Evolutionary conservation across 2,888 invertebrate genomes (phyloP).

Genomic region (Amphiduros pacificus): DNA sequence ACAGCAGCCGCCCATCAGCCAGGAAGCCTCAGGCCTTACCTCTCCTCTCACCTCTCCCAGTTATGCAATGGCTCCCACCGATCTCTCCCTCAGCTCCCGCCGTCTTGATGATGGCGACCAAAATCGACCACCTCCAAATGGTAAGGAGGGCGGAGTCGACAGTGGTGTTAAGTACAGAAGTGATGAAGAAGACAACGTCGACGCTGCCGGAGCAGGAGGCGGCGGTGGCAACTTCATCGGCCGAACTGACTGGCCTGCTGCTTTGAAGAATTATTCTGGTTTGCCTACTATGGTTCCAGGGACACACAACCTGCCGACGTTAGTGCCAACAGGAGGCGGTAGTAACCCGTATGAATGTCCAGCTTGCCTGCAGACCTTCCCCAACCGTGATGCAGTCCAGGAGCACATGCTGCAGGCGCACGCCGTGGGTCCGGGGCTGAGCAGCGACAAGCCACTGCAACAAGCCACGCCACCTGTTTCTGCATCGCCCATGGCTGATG

Average conservation of each 20-base stretch:
- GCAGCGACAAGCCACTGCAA: background rate
- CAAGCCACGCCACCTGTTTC: background rate
- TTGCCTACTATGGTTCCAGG: background rate
- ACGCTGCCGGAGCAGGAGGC: background rate
- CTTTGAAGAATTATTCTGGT: background rate
- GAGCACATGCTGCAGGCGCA: constrained; percentile 24
- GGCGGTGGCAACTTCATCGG: background rate
- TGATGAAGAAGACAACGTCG: background rate
- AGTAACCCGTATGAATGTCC: constrained; percentile 9
- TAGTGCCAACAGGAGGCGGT: background rate
- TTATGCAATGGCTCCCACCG: constrained; percentile 5
- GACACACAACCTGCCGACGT: background rate
- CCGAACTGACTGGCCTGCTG: background rate
- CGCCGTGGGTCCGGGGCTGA: constrained; percentile 14
- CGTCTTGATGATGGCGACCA: background rate
- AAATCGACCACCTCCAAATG: background rate
- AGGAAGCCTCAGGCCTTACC: background rate
- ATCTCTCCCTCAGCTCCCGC: constrained; percentile 10
- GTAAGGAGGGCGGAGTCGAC: background rate
- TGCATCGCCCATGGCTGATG: constrained; percentile 5
- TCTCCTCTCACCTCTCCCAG: constrained; percentile 7
- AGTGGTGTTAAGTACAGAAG: background rate
- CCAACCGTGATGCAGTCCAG: constrained; percentile 12
- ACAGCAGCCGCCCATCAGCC: background rate
- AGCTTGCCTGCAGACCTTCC: constrained; percentile 6